These are phyloP conservation scores for Troglohyphantes excavatus DNA, from an alignment of 2,888 invertebrate genomes.

Conservation along the genomic window DNA sequence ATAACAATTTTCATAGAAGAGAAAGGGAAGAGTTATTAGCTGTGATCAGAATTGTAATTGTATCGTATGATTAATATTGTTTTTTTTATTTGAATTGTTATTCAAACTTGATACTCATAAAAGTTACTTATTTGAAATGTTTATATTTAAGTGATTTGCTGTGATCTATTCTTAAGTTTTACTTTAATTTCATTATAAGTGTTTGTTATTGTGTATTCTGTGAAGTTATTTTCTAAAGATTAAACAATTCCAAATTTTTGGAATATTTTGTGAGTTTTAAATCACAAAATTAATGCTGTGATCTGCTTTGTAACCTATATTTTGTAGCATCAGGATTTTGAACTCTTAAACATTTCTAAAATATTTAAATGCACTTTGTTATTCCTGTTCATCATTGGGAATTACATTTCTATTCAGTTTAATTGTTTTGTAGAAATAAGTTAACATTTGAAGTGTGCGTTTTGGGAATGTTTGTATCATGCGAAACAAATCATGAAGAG, in stretches of 20 bases:
- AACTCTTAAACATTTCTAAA: slow-evolving; percentile 39
- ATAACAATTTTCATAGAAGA: slow-evolving; percentile 30
- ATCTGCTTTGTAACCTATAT: slow-evolving; percentile 66
- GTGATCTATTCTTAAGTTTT: slow-evolving; percentile 54
- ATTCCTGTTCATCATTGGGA: slow-evolving; percentile 33
- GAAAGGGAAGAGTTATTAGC: slow-evolving; percentile 22
- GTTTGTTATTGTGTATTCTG: slow-evolving; percentile 9
- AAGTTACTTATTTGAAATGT: slow-evolving; percentile 15
- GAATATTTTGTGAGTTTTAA: slow-evolving; percentile 38
- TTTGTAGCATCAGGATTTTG: slow-evolving; percentile 56
- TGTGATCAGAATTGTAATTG: slow-evolving; percentile 75
- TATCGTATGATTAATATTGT: slow-evolving; percentile 11
- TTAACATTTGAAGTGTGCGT: neutral
- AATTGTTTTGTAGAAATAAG: slow-evolving; percentile 11
- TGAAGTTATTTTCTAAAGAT: neutral
- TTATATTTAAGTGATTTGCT: slow-evolving; percentile 49
- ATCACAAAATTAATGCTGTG: slow-evolving; percentile 69
- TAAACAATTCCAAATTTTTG: slow-evolving; percentile 38
- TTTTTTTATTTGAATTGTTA: slow-evolving; percentile 6
- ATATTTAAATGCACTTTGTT: slow-evolving; percentile 34
- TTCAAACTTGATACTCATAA: neutral
- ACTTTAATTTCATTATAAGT: neutral
- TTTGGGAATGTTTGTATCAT: neutral
- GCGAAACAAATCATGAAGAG: neutral
- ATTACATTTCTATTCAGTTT: slow-evolving; percentile 39